These are phyloP conservation scores for Hemicrepidius hirtus DNA, from an alignment of 2,888 invertebrate species.

Conservation along the genomic window DNA sequence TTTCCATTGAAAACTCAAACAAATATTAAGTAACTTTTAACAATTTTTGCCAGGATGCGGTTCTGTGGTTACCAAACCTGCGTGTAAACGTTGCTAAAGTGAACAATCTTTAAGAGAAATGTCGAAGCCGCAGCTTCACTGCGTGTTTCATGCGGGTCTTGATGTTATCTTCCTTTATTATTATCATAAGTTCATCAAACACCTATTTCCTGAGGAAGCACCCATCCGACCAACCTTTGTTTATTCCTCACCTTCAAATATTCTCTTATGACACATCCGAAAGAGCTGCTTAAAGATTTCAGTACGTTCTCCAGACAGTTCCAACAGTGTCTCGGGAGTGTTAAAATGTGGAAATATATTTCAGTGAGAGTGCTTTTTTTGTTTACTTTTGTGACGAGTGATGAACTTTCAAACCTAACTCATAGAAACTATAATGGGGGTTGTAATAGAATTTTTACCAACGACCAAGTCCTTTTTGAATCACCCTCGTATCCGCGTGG, in stretches of 20 bases:
- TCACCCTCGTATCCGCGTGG: conserved; percentile 16
- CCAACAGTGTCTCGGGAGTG: conserved; percentile 17
- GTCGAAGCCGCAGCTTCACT: not conserved
- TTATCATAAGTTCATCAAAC: conserved; percentile 50
- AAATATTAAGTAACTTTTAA: too few species aligned
- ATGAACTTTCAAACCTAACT: conserved; percentile 1
- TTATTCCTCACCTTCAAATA: conserved; percentile 42
- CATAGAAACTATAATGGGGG: conserved; percentile 47
- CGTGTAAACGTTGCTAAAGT: not conserved
- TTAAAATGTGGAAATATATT: conserved; percentile 14
- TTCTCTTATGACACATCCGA: conserved; percentile 31
- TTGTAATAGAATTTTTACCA: conserved; percentile 71
- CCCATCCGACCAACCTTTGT: conserved; percentile 49
- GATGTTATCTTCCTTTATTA: conserved; percentile 33
- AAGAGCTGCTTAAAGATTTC: conserved; percentile 15
- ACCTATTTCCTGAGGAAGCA: conserved; percentile 54
- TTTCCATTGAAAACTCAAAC: conserved; percentile 16
- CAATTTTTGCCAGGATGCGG: conserved; percentile 19
- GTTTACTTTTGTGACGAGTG: not conserved
- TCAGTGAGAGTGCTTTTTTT: conserved; percentile 11
- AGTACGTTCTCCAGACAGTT: not conserved
- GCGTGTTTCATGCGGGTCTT: not conserved
- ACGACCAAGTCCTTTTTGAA: conserved; percentile 65
- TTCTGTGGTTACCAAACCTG: not conserved
- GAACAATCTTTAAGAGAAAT: conserved; percentile 18